These are phyloP conservation scores for Zapornia atra DNA, from an alignment of 2,113 vertebrate genomes.

Conservation along the genomic window DNA sequence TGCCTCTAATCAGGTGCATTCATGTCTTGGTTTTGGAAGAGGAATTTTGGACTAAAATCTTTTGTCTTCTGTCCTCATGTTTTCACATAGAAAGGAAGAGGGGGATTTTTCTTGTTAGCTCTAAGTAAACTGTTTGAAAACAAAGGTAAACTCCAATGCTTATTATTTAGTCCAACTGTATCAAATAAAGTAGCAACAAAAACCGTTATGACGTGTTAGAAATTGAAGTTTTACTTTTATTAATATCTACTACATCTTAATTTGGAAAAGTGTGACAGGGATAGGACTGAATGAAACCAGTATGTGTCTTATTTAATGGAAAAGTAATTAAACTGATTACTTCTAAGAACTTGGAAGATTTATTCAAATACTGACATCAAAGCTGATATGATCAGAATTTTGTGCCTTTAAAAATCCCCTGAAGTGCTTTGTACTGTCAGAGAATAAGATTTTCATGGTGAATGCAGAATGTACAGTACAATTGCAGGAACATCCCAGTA, in stretches of 20 bases:
- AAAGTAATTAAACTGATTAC: background rate
- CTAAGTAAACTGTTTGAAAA: background rate
- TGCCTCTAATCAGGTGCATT: background rate
- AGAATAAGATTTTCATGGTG: background rate
- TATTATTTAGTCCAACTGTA: background rate
- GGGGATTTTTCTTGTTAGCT: background rate
- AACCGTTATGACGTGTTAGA: background rate
- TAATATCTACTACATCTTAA: fast-evolving
- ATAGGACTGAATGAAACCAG: background rate
- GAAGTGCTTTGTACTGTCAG: background rate
- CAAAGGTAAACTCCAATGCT: background rate
- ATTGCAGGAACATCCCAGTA: background rate
- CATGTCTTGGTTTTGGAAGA: background rate
- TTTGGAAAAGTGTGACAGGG: background rate
- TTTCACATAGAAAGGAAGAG: background rate
- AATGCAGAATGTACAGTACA: background rate
- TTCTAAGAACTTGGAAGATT: background rate
- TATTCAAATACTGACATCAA: background rate
- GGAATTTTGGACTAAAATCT: background rate
- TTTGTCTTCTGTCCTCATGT: background rate
- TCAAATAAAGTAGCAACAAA: background rate
- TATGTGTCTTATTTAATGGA: background rate
- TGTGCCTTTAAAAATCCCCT: background rate
- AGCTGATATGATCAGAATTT: background rate
- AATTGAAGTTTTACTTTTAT: background rate